A percentile compares a stretch with the other conserved stretches of the same genome.
phyloP scores from a whole-genome alignment of 2,113 vertebrate genomes.

The Salvelinus fontinalis region DNA sequence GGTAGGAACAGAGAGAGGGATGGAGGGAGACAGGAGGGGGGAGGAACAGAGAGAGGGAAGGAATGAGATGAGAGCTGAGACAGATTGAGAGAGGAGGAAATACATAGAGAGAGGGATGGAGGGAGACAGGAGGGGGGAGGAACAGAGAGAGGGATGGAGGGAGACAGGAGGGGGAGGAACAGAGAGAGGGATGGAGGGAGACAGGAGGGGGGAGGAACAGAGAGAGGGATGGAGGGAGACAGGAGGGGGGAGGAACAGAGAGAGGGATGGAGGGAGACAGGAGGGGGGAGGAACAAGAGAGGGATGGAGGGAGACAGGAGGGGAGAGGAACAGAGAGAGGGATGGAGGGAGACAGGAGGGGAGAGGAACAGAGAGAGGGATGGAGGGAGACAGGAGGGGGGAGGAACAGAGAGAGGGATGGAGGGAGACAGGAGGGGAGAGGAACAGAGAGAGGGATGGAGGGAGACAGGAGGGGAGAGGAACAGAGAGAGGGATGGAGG shows the following conservation, averaged over 20 bases:
- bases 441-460: neutral
- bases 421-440: constrained; percentile 11
- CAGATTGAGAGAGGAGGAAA: too few relatives aligned
- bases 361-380: too few relatives aligned
- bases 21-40: too few relatives aligned
- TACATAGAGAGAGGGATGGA: neutral
- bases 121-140: too few relatives aligned
- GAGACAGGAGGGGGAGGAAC: neutral
- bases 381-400: too few relatives aligned
- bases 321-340: neutral
- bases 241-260: too few relatives aligned
- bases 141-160: too few relatives aligned
- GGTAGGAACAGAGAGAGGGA: too few relatives aligned
- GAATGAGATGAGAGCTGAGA: too few relatives aligned
- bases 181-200: neutral
- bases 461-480: neutral
- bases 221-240: too few relatives aligned
- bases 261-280: constrained; percentile 4
- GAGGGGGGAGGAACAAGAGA: constrained; percentile 13
- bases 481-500: neutral
- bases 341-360: neutral
- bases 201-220: too few relatives aligned
- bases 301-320: neutral
- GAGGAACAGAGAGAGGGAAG: too few relatives aligned
- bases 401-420: constrained; percentile 7